Base-by-base conservation (phyloP, 1,140 invertebrate genomes). In the Steinernema khuongi region DNA sequence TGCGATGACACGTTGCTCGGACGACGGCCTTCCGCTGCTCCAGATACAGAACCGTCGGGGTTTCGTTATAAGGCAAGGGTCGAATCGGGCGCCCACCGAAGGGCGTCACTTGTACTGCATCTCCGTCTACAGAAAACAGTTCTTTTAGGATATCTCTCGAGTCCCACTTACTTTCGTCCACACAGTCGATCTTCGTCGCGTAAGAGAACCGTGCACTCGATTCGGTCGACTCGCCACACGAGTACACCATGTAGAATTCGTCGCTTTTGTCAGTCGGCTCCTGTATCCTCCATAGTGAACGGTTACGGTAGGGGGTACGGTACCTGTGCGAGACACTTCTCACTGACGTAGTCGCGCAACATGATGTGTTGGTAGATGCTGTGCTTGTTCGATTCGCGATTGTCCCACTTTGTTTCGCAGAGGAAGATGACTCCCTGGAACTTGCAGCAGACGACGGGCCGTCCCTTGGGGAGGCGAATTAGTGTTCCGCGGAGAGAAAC, bases 201-300 rank as follows among this genome's bases (percentile, higher is more conserved):
- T 60, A 60, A 22, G 14, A 60, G 50, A 60, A 60, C 50, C 19
- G 7, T 11, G 11, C 22, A 22, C 11, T 60, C 11, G 50, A n/a
- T 11, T 60, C 19, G 14, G 50, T 17, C 11, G 7, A 14, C 50
- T 60, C 50, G 7, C 50, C 50, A 26, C 50, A 60, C 22, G 7
- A 14, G 50, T 60, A 60, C 11, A 60, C 50, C 50, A 60, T 60
- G 50, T 60, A 60, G 22, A 60, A 60, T 26, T 60, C 50, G 50
- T 60, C 50, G 7, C 14, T 17, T 4, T 17, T 60, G 50, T 60
- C 50, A 4, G 22, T 60, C 50, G 50, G 2, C 19, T 60, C 14
- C 50, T 60, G 50, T 7, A 60, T 41, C n/a, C 36, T 7, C 7
- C 7, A 41, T 11, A 11, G 7, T 41, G 7, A 41, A 41, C 7